A percentile compares a stretch with the other conserved stretches of the same genome.
Evolutionary conservation across 2,113 vertebrate species (phyloP).

Genomic region (Mormoops blainvillei): DNA sequence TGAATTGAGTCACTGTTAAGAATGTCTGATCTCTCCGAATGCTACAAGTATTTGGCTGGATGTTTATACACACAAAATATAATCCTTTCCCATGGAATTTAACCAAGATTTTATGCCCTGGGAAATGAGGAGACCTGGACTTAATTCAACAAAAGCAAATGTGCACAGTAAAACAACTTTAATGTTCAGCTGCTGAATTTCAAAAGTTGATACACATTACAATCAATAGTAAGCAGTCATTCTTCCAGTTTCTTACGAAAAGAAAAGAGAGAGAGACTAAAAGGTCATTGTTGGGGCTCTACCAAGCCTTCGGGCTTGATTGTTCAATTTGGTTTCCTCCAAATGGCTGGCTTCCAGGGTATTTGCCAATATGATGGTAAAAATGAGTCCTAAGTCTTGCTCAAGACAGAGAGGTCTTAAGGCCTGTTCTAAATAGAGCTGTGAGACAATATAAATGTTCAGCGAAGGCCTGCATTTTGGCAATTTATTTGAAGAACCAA

Average conservation of each 20-base stretch:
- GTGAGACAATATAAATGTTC: slow-evolving; percentile 18
- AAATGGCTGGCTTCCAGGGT: slow-evolving; percentile 8
- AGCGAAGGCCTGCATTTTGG: neutral
- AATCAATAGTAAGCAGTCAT: slow-evolving; percentile 45
- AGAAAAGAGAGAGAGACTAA: neutral
- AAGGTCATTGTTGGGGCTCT: neutral
- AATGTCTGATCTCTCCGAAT: slow-evolving; percentile 55
- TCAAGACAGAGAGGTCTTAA: neutral
- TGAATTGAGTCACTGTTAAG: slow-evolving; percentile 20
- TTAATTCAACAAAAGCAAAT: slow-evolving; percentile 80
- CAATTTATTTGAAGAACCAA: slow-evolving; percentile 44
- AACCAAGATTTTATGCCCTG: slow-evolving; percentile 77
- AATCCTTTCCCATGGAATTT: slow-evolving; percentile 82
- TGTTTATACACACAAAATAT: slow-evolving; percentile 73
- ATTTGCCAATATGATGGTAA: slow-evolving; percentile 41
- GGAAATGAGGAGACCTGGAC: slow-evolving; percentile 80
- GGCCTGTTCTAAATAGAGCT: slow-evolving; percentile 17
- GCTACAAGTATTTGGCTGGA: slow-evolving; percentile 60
- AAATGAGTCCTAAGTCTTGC: slow-evolving; percentile 30
- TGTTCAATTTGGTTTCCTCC: slow-evolving; percentile 14
- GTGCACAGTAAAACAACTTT: slow-evolving; percentile 64
- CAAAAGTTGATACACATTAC: slow-evolving; percentile 41
- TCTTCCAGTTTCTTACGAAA: slow-evolving; percentile 22
- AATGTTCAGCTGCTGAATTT: slow-evolving; percentile 61
- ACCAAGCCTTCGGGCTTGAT: neutral